phyloP scores from a whole-genome alignment of 2,797 vertebrate species.

The Oreochromis grahami region DNA sequence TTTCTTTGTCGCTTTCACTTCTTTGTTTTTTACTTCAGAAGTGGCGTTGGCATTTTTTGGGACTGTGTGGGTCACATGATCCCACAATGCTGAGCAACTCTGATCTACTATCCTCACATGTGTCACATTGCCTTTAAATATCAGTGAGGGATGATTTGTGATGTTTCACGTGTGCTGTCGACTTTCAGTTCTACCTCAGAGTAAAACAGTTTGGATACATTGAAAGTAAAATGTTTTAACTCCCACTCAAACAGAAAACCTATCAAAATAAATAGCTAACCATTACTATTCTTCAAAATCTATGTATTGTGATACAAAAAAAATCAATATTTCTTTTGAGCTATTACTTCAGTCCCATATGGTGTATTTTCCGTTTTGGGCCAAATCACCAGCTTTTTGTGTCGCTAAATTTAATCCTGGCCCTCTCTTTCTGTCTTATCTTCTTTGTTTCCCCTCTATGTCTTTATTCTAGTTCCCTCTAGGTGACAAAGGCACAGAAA shows the following conservation, averaged over 20 bases:
- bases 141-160: not conserved
- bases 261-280: not conserved
- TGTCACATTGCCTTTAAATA: not conserved
- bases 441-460: conserved; percentile 7
- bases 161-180: not conserved
- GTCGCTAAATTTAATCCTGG: conserved; percentile 5
- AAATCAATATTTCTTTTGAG: not conserved
- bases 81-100: not conserved
- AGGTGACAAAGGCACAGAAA: conserved; percentile 18
- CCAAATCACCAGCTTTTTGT: not conserved
- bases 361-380: not conserved
- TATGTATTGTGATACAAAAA: not conserved
- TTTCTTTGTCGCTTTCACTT: not conserved
- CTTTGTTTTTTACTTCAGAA: not conserved
- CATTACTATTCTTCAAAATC: not conserved
- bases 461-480: not conserved
- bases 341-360: not conserved
- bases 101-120: not conserved
- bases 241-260: not conserved
- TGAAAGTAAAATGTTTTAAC: not conserved
- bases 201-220: not conserved
- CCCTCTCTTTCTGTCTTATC: not conserved
- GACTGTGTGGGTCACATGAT: not conserved
- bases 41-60: not conserved
- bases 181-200: not conserved